Evolutionary conservation across 2,797 vertebrate genomes (phyloP), one percentile per base, ranked within the genome.

Genomic region (Eidolon dupreanum): DNA sequence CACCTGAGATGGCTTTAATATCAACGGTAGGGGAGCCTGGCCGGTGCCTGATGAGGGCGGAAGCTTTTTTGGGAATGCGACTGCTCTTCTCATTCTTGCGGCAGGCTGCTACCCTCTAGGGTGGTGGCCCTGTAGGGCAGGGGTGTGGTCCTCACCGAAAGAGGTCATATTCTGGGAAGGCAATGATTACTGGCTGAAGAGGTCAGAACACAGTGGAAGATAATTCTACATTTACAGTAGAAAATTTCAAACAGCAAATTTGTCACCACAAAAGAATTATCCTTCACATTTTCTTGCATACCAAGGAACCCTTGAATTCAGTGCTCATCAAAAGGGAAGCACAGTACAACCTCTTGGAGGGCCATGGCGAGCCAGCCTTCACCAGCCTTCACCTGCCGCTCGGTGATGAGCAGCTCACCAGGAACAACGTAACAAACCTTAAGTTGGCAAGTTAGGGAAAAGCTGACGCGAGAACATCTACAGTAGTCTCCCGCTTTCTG

Each of bases 341-440:
- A 36, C 63, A 24, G 41, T 2, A 11, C 31, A 4, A 1, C 22
- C 38, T 53, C 41, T 1, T 16, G 16, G 36, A 63, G 13, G 66
- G 22, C 11, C 1, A 0, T 0, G 3, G 61, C 87, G 8, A 51
- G 61, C 33, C 46, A 0, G 1, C 3, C 13, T 2, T 17, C 57
- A 12, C 33, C 46, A 0, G 1, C 3, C 13, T 2, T 17, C 57
- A 12, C 20, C 36, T 0, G 1, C 5, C n/a, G 46, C 15, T 13
- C 13, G 2, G 7, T 2, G 9, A 4, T 0, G 11, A 28, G 31
- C 24, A 2, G 38, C 9, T 46, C 12, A 9, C 20, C 6, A 3
- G 53, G 2, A 5, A 31, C 36, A 28, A 20, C 0, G 43, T 5
- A 6, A 24, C 68, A 36, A 12, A 49, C 79, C 41, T 49, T 10